Evolutionary conservation across 1,140 invertebrate species (phyloP).

Genomic region (Tribolium castaneum): DNA sequence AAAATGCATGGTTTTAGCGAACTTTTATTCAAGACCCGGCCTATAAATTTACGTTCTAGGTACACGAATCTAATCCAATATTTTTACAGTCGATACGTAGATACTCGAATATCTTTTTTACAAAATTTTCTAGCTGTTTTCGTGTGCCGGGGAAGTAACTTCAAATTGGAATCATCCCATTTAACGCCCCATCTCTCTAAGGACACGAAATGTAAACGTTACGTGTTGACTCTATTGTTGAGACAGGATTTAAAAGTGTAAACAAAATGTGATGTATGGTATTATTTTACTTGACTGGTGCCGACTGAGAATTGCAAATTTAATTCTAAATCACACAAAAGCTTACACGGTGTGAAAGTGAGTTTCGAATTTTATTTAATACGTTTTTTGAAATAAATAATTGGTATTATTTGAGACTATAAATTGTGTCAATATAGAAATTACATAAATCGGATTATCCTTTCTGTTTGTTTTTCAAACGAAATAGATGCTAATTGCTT

Average conservation of each 20-base stretch:
- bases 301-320: not conserved
- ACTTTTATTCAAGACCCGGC: not conserved
- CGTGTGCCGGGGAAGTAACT: not conserved
- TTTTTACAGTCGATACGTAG: too few species aligned
- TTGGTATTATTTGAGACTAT: too few species aligned
- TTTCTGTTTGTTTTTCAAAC: not conserved
- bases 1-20: not conserved
- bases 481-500: not conserved
- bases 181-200: not conserved
- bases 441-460: not conserved
- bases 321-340: not conserved
- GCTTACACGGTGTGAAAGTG: too few species aligned
- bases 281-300: not conserved
- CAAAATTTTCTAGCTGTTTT: not conserved
- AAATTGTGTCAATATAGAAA: not conserved
- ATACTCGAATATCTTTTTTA: not conserved
- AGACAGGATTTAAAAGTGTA: not conserved
- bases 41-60: not conserved
- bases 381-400: too few species aligned
- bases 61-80: too few species aligned
- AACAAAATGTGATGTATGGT: not conserved
- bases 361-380: too few species aligned
- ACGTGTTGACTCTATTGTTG: not conserved
- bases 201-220: not conserved
- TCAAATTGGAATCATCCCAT: not conserved